phyloP scores from a whole-genome alignment of 35 echinoderm and acorn worm genomes.

The Heliocidaris tuberculata region DNA sequence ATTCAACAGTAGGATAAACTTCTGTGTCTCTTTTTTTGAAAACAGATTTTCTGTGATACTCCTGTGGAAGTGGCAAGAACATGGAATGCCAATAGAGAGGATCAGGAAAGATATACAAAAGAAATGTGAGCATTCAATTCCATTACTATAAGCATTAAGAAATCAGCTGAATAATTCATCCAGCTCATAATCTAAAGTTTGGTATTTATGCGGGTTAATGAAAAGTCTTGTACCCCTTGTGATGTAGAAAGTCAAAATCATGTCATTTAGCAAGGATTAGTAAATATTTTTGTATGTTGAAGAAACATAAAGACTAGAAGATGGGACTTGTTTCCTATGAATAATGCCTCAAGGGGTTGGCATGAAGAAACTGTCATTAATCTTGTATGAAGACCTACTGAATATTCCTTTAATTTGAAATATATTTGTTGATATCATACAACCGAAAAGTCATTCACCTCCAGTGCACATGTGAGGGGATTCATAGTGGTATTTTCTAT shows the following conservation, averaged over 20 bases:
- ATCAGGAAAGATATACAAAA: slow-evolving; percentile 69
- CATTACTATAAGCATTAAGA: background rate
- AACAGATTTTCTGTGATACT: slow-evolving; percentile 84
- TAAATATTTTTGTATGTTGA: no score
- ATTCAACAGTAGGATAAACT: no score
- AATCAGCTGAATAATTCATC: background rate
- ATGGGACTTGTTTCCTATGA: no score
- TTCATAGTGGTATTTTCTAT: no score
- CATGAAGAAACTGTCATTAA: no score
- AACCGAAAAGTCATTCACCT: no score
- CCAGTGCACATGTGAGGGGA: no score
- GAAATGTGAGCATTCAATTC: slow-evolving; percentile 69
- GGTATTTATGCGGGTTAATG: background rate
- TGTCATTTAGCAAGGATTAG: background rate
- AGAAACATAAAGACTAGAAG: no score
- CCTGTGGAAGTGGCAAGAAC: slow-evolving; percentile 41
- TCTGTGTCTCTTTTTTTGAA: background rate
- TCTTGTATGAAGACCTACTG: no score
- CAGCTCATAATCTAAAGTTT: background rate
- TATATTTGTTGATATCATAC: no score
- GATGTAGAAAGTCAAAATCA: background rate
- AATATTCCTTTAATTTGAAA: no score
- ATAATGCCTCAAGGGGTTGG: no score
- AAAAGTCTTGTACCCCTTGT: background rate
- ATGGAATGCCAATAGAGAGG: slow-evolving; percentile 73